Conservation (phyloP, 1,140 invertebrate genomes). For the Trichomalopsis sarcophagae region DNA sequence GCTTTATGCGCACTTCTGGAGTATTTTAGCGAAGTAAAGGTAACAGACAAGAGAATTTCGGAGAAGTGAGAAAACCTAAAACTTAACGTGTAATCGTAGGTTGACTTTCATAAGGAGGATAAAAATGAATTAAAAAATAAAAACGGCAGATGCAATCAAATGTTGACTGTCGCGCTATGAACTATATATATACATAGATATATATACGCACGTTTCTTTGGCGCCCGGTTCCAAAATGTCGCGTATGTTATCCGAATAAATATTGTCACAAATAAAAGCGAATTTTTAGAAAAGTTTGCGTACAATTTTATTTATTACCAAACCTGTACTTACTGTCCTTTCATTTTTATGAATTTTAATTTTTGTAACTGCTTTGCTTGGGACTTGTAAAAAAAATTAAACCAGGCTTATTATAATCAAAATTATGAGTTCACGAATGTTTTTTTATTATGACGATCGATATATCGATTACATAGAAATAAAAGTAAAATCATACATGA, state of each 20-base stretch:
- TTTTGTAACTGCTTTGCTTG: background rate
- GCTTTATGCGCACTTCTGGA: slow-evolving; percentile 17
- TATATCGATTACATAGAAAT: slow-evolving; percentile 2
- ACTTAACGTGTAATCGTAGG: background rate
- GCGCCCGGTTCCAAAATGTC: slow-evolving; percentile 43
- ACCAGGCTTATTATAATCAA: background rate
- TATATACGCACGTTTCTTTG: slow-evolving; percentile 43
- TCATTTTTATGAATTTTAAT: background rate
- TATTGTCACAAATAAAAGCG: slow-evolving; percentile 55
- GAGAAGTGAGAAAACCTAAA: background rate
- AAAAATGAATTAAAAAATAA: slow-evolving; percentile 5
- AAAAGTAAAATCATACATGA: slow-evolving; percentile 16
- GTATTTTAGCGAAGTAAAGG: slow-evolving; percentile 24
- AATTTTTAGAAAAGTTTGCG: slow-evolving; percentile 53
- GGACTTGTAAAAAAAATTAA: background rate
- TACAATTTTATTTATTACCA: background rate
- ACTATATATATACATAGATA: slow-evolving; percentile 40
- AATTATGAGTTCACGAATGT: background rate
- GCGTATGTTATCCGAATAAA: slow-evolving; percentile 49
- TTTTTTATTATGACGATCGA: slow-evolving; percentile 2
- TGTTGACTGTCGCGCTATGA: slow-evolving; percentile 33
- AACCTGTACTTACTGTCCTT: background rate
- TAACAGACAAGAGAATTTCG: background rate
- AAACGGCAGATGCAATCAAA: slow-evolving; percentile 24
- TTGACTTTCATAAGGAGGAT: slow-evolving; percentile 15